Percentiles rank a stretch among this genome's conserved stretches.
Evolutionary conservation across 2,113 vertebrate species (phyloP).

Genomic region (Pseudolaguvia tuberculata): DNA sequence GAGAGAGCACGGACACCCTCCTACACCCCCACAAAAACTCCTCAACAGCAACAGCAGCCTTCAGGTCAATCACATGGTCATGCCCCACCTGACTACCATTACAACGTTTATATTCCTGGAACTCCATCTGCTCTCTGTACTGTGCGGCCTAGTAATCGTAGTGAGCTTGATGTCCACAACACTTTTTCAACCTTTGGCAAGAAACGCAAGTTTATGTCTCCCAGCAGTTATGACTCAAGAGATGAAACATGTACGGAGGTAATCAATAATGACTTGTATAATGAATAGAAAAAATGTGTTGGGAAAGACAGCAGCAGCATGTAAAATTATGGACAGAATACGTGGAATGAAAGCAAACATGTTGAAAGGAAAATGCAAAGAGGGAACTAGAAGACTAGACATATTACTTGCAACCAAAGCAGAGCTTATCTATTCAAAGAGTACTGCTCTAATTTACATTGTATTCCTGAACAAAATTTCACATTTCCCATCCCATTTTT

Average conservation of each 20-base stretch:
- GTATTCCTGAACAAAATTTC: conserved; percentile 4
- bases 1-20: conserved; percentile 78
- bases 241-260: conserved; percentile 68
- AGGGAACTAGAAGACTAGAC: neutral
- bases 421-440: conserved; percentile 33
- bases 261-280: conserved; percentile 83
- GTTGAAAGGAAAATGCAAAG: conserved; percentile 11
- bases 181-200: conserved; percentile 90
- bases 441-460: conserved; percentile 20
- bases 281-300: conserved; percentile 57
- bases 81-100: conserved; percentile 83
- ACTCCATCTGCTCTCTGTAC: conserved; percentile 77
- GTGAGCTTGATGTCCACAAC: conserved; percentile 79
- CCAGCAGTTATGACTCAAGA: conserved; percentile 65
- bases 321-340: neutral
- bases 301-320: neutral
- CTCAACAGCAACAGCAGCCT: conserved; percentile 62
- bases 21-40: conserved; percentile 70
- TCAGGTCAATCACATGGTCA: conserved; percentile 56
- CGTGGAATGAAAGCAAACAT: neutral
- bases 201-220: conserved; percentile 77
- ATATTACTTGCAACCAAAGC: conserved; percentile 43
- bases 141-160: conserved; percentile 70
- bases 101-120: conserved; percentile 86
- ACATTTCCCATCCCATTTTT: neutral